Evolutionary conservation across 1,140 invertebrate species (phyloP).

Genomic region (Cherax destructor): DNA sequence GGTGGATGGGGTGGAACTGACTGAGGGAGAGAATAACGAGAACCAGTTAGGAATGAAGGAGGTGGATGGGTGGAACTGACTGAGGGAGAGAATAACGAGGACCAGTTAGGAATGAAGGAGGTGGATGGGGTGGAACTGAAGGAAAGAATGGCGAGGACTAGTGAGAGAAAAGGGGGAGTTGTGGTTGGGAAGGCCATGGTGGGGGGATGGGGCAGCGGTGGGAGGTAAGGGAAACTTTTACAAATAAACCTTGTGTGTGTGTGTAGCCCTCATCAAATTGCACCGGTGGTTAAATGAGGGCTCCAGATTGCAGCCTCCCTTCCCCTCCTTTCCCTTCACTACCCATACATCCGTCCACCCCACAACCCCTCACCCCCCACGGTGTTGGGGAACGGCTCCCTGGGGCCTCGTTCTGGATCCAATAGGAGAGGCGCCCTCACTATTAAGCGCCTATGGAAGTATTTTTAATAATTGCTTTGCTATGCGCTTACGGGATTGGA

Average conservation of each 20-base stretch:
- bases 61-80: neutral
- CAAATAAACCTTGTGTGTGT: neutral
- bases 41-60: neutral
- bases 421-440: slow-evolving; percentile 22
- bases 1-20: neutral
- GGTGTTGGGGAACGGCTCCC: slow-evolving; percentile 22
- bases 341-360: no score
- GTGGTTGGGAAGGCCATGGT: neutral
- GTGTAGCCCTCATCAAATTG: slow-evolving; percentile 45
- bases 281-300: slow-evolving; percentile 38
- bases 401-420: slow-evolving; percentile 23
- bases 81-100: neutral
- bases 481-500: neutral
- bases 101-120: neutral
- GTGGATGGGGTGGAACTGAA: neutral
- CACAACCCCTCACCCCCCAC: no score
- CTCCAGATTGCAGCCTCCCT: slow-evolving; percentile 39
- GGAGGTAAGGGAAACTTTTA: slow-evolving; percentile 8
- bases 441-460: slow-evolving; percentile 13
- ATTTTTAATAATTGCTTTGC: slow-evolving; percentile 36
- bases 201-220: neutral
- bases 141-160: no score
- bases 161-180: no score
- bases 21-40: no score
- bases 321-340: neutral